These are phyloP conservation scores for Centroberyx gerrardi DNA, from an alignment of 2,797 vertebrate species.

Conservation along the genomic window DNA sequence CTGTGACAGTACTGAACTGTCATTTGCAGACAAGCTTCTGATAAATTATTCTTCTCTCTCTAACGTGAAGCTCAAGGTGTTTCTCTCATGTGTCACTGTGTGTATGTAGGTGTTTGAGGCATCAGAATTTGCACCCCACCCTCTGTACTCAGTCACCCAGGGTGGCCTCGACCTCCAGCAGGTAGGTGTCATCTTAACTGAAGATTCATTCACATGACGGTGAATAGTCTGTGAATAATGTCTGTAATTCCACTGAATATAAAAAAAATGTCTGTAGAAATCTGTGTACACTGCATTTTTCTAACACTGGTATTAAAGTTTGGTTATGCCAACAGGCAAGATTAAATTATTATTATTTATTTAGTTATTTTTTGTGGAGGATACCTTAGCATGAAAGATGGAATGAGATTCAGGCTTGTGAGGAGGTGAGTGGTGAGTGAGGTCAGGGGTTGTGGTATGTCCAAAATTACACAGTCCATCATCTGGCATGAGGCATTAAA, in stretches of 20 bases:
- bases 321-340: too few relatives aligned
- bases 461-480: conserved; percentile 78
- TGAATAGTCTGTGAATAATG: conserved; percentile 27
- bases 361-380: not conserved
- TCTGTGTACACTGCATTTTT: not conserved
- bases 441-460: conserved; percentile 61
- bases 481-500: conserved; percentile 75
- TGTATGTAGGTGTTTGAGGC: conserved; percentile 79
- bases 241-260: not conserved
- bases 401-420: conserved; percentile 41
- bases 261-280: conserved; percentile 8
- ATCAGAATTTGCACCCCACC: conserved; percentile 81
- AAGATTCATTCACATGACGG: conserved; percentile 2
- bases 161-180: conserved; percentile 84
- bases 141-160: conserved; percentile 81
- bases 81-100: conserved; percentile 24
- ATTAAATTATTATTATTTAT: too few relatives aligned
- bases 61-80: not conserved
- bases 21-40: not conserved
- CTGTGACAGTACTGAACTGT: not conserved
- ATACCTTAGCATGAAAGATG: not conserved
- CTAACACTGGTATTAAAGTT: not conserved
- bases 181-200: conserved; percentile 58
- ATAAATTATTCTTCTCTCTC: not conserved
- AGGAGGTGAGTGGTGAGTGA: conserved; percentile 42